phyloP scores from a whole-genome alignment of 2,113 vertebrate species.

The Prolemur simus region DNA sequence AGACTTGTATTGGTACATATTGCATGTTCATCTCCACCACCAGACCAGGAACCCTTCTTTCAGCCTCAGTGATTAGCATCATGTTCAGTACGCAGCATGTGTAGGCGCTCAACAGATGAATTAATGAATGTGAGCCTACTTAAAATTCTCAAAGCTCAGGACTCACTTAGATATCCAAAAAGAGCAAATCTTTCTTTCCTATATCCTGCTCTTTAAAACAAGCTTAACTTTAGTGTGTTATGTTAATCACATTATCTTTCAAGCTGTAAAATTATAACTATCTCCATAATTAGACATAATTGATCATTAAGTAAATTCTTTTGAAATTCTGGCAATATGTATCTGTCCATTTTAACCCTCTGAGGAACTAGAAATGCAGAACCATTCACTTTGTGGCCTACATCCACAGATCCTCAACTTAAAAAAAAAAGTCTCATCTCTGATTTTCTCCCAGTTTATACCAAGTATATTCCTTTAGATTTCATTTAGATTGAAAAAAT shows the following conservation, averaged over 20 bases:
- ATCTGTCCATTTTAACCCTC: not conserved
- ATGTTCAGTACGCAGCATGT: not conserved
- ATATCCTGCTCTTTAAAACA: constrained; percentile 39
- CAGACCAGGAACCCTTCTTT: not conserved
- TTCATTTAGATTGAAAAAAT: constrained; percentile 11
- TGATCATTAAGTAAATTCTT: constrained; percentile 35
- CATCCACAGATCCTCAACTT: not conserved
- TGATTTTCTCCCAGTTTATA: not conserved
- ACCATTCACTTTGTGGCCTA: not conserved
- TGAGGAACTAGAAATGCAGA: not conserved
- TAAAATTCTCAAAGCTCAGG: constrained; percentile 28
- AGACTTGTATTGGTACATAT: not conserved
- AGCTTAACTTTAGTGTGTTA: not conserved
- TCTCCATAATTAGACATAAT: constrained; percentile 36
- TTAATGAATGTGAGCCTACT: constrained; percentile 34
- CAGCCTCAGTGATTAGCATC: not conserved
- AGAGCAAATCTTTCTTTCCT: not conserved
- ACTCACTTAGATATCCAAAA: not conserved
- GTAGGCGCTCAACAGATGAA: constrained; percentile 28
- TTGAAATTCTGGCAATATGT: constrained; percentile 6
- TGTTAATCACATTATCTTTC: not conserved
- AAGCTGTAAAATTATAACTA: constrained; percentile 11
- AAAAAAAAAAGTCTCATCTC: not conserved
- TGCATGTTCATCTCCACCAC: not conserved
- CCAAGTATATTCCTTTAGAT: not conserved